Evolutionary conservation across 2,113 vertebrate genomes (phyloP), one percentile per base, ranked within the genome.

Genomic region (Porphyrio hochstetteri): DNA sequence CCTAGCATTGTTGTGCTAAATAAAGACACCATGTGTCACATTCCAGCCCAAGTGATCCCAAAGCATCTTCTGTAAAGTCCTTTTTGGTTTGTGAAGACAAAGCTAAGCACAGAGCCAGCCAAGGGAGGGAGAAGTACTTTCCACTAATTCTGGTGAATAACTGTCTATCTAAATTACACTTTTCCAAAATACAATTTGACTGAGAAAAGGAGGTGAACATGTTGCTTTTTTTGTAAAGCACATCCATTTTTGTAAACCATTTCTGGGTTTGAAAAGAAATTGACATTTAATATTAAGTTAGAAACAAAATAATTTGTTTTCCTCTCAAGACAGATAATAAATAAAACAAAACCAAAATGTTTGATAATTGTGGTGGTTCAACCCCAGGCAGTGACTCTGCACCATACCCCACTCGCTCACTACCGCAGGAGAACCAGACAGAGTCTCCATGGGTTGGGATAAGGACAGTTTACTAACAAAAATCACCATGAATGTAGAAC

Each of bases 1-100:
- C 85, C 63, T 91, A 89, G 77, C 74, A 78, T 83, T 87, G 61
- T 82, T 93, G 55, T 72, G 28, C 50, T 68, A 89, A 94, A 91
- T 90, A 92, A 70, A 95, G 81, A 82, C 36, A 75, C 59, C 15
- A 18, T 75, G 85, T 89, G 52, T 86, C 56, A 42, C 40, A 61
- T 83, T 81, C 55, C 52, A 95, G 60, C 27, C 46, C 50, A 74
- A 89, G 70, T 36, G 36, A 79, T 93, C 48, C 46, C 46, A 40
- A 68, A 90, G 53, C 4, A 0, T 63, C 59, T 46, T 68, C 48
- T 23, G 0, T 68, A 33, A 88, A 55, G 36, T 52, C 11, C 16
- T 40, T 61, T 88, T 76, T 65, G 21, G 23, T 77, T 35, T 70
- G 40, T 12, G 24, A 69, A 83, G 7, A 24, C 9, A 78, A 59